Percentiles rank a stretch among this genome's conserved stretches.
These are phyloP conservation scores for Bucorvus abyssinicus DNA, from an alignment of 2,797 vertebrate genomes.

Conservation along the genomic window DNA sequence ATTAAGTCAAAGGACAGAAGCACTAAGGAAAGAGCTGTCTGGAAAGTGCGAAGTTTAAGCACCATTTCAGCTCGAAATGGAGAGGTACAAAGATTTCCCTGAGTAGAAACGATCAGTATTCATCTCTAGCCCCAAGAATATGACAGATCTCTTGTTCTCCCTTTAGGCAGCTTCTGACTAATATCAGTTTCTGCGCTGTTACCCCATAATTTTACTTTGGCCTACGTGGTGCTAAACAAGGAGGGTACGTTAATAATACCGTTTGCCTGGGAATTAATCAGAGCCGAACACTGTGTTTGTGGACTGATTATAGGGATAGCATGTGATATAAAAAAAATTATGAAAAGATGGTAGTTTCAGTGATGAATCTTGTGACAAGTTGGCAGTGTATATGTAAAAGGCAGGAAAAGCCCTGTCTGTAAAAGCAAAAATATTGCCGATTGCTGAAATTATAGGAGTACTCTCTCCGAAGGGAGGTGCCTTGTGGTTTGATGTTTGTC, in stretches of 20 bases:
- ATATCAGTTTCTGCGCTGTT: slow-evolving; percentile 34
- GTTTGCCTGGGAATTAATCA: neutral
- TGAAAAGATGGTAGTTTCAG: neutral
- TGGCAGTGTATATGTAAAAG: neutral
- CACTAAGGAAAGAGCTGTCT: neutral
- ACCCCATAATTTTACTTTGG: slow-evolving; percentile 40
- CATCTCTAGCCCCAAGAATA: neutral
- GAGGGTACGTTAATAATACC: slow-evolving; percentile 1
- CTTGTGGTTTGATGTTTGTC: neutral
- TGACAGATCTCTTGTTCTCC: neutral
- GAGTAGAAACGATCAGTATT: neutral
- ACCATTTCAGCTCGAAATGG: neutral
- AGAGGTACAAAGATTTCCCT: neutral
- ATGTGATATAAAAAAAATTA: neutral
- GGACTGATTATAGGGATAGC: slow-evolving; percentile 25
- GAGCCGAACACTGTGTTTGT: neutral
- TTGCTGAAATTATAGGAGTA: neutral
- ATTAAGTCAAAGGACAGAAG: neutral
- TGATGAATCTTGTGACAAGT: neutral
- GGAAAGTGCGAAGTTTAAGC: neutral
- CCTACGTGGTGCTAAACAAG: neutral
- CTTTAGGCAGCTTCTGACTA: slow-evolving; percentile 42
- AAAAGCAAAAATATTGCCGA: neutral
- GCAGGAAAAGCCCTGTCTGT: neutral
- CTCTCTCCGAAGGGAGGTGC: neutral